A percentile compares a stretch with the other conserved stretches of the same genome.
Conservation (phyloP, 2,888 invertebrate species). For the Orthosia gracilis region DNA sequence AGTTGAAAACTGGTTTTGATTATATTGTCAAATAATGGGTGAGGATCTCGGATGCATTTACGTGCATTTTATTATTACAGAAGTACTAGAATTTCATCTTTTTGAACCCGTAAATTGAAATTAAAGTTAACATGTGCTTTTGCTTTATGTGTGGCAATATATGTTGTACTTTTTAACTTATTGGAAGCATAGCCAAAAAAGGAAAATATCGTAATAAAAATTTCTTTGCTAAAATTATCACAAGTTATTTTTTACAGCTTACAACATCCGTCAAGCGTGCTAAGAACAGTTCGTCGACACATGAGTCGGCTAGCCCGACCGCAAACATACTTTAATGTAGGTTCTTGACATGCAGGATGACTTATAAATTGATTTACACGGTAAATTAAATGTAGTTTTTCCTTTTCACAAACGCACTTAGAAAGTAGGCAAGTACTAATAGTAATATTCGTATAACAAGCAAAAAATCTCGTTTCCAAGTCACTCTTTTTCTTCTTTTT, state of each 20-base stretch:
- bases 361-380: slow-evolving; percentile 59
- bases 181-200: not conserved
- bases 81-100: not conserved
- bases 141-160: too few relatives aligned
- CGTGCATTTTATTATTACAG: not conserved
- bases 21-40: not conserved
- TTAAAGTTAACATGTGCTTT: not conserved
- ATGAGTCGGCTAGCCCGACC: slow-evolving; percentile 48
- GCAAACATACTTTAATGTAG: slow-evolving; percentile 44
- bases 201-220: slow-evolving; percentile 28
- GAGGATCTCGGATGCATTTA: not conserved
- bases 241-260: slow-evolving; percentile 48
- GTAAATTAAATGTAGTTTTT: slow-evolving; percentile 55
- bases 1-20: slow-evolving; percentile 34
- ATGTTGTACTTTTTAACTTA: not conserved
- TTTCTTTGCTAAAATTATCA: slow-evolving; percentile 37
- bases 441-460: slow-evolving; percentile 65
- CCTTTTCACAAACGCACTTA: slow-evolving; percentile 60
- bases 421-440: slow-evolving; percentile 37
- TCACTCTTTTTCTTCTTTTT: slow-evolving; percentile 57
- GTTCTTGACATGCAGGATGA: slow-evolving; percentile 40
- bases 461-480: slow-evolving; percentile 72
- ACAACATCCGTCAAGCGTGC: slow-evolving; percentile 44
- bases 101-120: not conserved
- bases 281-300: slow-evolving; percentile 56